These are phyloP conservation scores for Oenanthe melanoleuca DNA, from an alignment of 2,113 vertebrate genomes.

Conservation along the genomic window DNA sequence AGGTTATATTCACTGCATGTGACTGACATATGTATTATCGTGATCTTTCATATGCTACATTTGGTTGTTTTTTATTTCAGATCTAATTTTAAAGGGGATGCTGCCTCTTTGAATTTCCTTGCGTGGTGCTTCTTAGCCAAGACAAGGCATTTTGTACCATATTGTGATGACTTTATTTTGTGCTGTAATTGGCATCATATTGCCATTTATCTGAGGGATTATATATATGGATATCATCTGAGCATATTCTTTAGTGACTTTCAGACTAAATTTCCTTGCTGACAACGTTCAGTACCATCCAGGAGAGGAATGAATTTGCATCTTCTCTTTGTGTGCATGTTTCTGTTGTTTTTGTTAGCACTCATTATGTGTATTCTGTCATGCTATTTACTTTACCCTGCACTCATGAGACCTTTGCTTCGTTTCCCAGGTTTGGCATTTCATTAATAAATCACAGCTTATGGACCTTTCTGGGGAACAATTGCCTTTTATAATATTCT, in stretches of 20 bases:
- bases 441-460: constrained; percentile 36
- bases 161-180: background rate
- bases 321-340: background rate
- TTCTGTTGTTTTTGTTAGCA: constrained; percentile 9
- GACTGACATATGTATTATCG: background rate
- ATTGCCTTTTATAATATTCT: constrained; percentile 27
- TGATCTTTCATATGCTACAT: background rate
- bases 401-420: constrained; percentile 18
- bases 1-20: background rate
- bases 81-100: constrained; percentile 7
- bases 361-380: background rate
- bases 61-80: background rate
- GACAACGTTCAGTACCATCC: background rate
- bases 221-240: background rate
- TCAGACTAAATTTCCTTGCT: background rate
- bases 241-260: background rate
- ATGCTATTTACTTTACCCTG: constrained; percentile 25
- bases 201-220: background rate
- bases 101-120: background rate
- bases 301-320: background rate
- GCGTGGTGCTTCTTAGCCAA: background rate
- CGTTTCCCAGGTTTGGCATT: background rate
- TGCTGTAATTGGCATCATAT: constrained; percentile 10
- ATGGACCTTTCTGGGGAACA: constrained; percentile 10
- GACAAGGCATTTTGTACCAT: background rate